A percentile compares a stretch with the other conserved stretches of the same genome.
Evolutionary conservation across 2,113 vertebrate species (phyloP).

Genomic region (Silurus glanis): DNA sequence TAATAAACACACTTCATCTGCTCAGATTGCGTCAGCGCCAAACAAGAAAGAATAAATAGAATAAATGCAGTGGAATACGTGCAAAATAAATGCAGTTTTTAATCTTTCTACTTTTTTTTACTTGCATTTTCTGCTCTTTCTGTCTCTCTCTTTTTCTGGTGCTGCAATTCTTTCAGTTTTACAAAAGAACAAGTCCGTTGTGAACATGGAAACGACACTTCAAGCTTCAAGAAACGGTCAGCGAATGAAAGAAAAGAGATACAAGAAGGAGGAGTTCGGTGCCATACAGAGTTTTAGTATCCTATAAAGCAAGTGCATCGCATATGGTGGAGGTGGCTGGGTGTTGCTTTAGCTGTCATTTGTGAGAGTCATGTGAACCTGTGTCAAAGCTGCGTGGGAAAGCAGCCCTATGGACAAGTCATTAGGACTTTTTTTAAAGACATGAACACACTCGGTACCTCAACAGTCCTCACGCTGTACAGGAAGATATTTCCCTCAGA

Average conservation of each 20-base stretch:
- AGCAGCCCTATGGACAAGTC: slow-evolving; percentile 55
- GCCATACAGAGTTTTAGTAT: neutral
- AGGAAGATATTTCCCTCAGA: neutral
- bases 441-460: slow-evolving; percentile 33
- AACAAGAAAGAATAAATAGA: neutral
- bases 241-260: slow-evolving; percentile 1
- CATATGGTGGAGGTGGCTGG: slow-evolving; percentile 9
- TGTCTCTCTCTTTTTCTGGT: slow-evolving; percentile 1
- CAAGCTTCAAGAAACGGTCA: neutral
- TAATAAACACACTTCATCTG: neutral
- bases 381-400: slow-evolving; percentile 52
- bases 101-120: neutral
- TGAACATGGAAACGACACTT: slow-evolving; percentile 42
- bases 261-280: neutral
- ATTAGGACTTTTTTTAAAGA: slow-evolving; percentile 54
- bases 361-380: slow-evolving; percentile 21
- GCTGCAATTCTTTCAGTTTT: slow-evolving; percentile 25
- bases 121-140: neutral
- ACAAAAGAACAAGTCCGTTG: slow-evolving; percentile 63
- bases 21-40: neutral
- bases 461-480: neutral
- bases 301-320: slow-evolving; percentile 26
- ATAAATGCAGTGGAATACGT: neutral
- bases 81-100: neutral
- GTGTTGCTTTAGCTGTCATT: slow-evolving; percentile 30